Base-by-base conservation (phyloP, 2,888 invertebrate species). In the Dolichomitus sp. region DNA sequence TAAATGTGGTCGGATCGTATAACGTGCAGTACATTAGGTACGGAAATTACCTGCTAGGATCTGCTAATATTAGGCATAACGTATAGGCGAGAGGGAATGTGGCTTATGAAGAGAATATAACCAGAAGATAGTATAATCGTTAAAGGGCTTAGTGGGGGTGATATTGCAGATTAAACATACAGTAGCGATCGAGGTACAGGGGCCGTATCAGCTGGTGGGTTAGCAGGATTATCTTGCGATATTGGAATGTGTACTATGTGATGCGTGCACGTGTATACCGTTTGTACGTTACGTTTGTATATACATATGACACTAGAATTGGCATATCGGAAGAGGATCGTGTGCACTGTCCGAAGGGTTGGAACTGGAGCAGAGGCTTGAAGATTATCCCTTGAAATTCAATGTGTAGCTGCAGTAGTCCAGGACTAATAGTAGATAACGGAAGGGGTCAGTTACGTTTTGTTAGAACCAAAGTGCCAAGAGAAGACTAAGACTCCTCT, bases 101-200 rank as follows among this genome's bases (percentile, higher is more conserved):
- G 63, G 81, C 78, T 79, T 79, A 72, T 45, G 75, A 68, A 33
- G 61, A 75, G 75, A 75, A 75, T 66, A 77, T 78, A 72, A 83
- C 75, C 66, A 52, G 66, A 79, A 79, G 82, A 79, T 79, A 61
- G 79, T 79, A 76, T 76, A 83, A 83, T 79, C 72, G 79, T 79
- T 75, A 76, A 72, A 79, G 79, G 79, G 79, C 79, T 83, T 76
- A 83, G 33, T 72, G 74, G 79, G 69, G 66, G 66, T 72, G 75
- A 72, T 83, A 76, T 83, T 66, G 82, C 66, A 79, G 79, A 83
- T 83, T 83, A 83, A 83, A 83, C 75, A 83, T 79, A 68, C 66
- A 52, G 66, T 66, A 61, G 70, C 48, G 73, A 72, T 78, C 63
- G 73, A 68, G 69, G 59, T 73, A 45, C 50, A 50, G 59, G 40